These are phyloP conservation scores for Phyllotreta cruciferae DNA, from an alignment of 2,888 invertebrate species.

Conservation along the genomic window DNA sequence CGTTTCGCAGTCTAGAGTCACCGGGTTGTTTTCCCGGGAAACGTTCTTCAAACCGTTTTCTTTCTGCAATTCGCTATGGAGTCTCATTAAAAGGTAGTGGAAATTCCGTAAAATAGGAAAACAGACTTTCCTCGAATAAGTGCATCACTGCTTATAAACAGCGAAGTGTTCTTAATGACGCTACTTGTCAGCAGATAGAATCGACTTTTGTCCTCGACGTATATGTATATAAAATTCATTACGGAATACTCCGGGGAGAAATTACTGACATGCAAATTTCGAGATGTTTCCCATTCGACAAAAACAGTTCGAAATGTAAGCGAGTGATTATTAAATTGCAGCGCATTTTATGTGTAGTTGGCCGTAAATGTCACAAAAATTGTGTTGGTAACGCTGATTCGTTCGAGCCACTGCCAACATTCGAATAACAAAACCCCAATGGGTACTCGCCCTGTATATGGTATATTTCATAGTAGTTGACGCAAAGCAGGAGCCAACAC, in stretches of 20 bases:
- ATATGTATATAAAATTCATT: slow-evolving; percentile 9
- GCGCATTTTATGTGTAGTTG: neutral
- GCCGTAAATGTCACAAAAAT: no score
- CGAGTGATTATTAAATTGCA: neutral
- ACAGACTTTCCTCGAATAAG: slow-evolving; percentile 26
- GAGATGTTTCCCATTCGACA: no score
- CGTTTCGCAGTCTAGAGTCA: slow-evolving; percentile 15
- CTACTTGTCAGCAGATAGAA: slow-evolving; percentile 22
- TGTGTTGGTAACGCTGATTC: no score
- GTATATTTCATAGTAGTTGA: slow-evolving; percentile 11
- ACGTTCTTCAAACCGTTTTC: slow-evolving; percentile 17
- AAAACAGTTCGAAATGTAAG: no score
- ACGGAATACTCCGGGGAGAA: neutral
- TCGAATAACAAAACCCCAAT: slow-evolving; percentile 2
- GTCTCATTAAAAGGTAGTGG: slow-evolving; percentile 29
- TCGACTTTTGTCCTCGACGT: slow-evolving; percentile 12
- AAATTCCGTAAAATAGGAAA: slow-evolving; percentile 24
- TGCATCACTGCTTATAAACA: slow-evolving; percentile 26
- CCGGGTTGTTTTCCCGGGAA: slow-evolving; percentile 13
- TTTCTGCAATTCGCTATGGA: slow-evolving; percentile 14
- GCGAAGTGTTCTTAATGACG: slow-evolving; percentile 26
- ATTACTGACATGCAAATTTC: neutral
- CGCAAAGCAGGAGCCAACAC: slow-evolving; percentile 10
- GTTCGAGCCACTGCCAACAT: no score
- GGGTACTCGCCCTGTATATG: neutral